A percentile compares a stretch with the other conserved stretches of the same genome.
phyloP scores from a whole-genome alignment of 2,888 invertebrate species.

The Leistus spinibarbis region DNA sequence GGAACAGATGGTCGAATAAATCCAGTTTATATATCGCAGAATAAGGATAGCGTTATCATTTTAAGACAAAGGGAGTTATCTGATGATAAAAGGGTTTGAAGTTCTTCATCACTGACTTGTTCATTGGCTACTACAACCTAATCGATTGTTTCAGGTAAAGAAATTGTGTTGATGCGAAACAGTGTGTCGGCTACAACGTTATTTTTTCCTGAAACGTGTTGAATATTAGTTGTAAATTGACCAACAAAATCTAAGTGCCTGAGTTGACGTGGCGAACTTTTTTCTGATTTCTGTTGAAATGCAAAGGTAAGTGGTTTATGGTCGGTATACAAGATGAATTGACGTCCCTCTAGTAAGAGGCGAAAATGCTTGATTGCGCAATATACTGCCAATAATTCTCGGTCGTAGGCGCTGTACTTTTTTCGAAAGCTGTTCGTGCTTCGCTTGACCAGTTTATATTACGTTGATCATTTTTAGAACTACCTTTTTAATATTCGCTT shows the following conservation, averaged over 20 bases:
- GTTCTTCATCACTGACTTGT: slow-evolving; percentile 48
- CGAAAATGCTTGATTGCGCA: slow-evolving; percentile 48
- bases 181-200: slow-evolving; percentile 52
- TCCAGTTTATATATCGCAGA: slow-evolving; percentile 11
- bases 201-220: slow-evolving; percentile 48
- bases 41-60: not conserved
- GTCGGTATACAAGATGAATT: slow-evolving; percentile 46
- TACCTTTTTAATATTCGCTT: slow-evolving; percentile 43
- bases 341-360: slow-evolving; percentile 50
- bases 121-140: slow-evolving; percentile 32
- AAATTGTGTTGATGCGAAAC: slow-evolving; percentile 39
- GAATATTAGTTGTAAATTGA: slow-evolving; percentile 51
- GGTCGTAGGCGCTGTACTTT: slow-evolving; percentile 37
- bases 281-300: slow-evolving; percentile 47
- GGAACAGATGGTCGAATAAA: slow-evolving; percentile 39
- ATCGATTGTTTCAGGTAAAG: slow-evolving; percentile 37
- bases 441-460: slow-evolving; percentile 43
- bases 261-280: slow-evolving; percentile 49
- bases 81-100: not conserved
- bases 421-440: slow-evolving; percentile 44
- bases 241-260: slow-evolving; percentile 49
- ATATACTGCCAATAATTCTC: slow-evolving; percentile 49
- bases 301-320: slow-evolving; percentile 50
- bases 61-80: not conserved
- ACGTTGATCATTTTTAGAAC: slow-evolving; percentile 44